phyloP scores from a whole-genome alignment of 1,140 invertebrate genomes.

The Scaptomyza hsui region DNA sequence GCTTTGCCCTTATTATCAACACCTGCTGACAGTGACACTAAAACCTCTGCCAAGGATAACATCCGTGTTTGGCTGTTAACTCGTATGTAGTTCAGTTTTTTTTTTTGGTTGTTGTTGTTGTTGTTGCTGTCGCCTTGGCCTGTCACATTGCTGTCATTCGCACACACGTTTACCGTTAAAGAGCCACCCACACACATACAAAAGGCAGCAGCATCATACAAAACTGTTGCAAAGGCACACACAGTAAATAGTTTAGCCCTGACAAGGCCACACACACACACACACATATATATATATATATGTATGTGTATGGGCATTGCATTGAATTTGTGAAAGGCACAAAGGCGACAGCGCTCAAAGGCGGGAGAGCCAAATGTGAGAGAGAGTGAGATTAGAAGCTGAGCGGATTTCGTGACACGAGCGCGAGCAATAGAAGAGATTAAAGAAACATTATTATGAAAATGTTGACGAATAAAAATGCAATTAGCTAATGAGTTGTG shows the following conservation, averaged over 20 bases:
- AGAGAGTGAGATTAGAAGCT: constrained; percentile 30
- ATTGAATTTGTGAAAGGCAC: constrained; percentile 71
- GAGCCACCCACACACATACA: constrained; percentile 26
- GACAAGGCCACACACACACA: constrained; percentile 41
- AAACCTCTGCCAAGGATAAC: constrained; percentile 65
- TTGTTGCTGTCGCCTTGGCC: constrained; percentile 48
- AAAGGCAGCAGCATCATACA: constrained; percentile 9
- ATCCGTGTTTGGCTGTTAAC: constrained; percentile 17
- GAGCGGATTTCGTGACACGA: not conserved
- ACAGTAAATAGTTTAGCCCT: constrained; percentile 66
- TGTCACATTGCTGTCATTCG: constrained; percentile 78
- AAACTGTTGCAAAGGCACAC: constrained; percentile 61
- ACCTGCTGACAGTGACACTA: constrained; percentile 78
- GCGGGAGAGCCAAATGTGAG: not conserved
- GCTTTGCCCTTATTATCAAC: constrained; percentile 57
- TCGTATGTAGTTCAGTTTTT: not conserved
- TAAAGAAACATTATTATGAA: too few relatives aligned
- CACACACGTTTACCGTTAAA: constrained; percentile 74
- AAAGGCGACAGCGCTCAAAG: constrained; percentile 36
- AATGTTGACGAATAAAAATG: too few relatives aligned
- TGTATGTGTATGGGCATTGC: constrained; percentile 41
- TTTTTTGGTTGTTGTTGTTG: constrained; percentile 29
- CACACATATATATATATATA: not conserved
- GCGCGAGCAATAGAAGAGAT: too few relatives aligned
- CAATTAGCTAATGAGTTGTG: too few relatives aligned